phyloP scores from a whole-genome alignment of 2,888 invertebrate species.

The Stenodema calcarata region DNA sequence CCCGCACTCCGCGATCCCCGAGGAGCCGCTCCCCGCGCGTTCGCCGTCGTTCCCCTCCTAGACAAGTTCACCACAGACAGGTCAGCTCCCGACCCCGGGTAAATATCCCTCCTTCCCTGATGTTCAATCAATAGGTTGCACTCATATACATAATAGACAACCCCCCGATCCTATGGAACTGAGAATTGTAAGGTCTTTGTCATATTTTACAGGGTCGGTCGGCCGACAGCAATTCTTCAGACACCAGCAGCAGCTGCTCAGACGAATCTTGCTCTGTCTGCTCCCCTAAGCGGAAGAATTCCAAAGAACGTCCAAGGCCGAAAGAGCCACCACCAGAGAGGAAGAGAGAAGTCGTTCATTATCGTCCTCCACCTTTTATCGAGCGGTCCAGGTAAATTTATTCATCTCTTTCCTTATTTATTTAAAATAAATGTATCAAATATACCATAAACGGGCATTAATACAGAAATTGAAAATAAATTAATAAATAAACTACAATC shows the following conservation, averaged over 20 bases:
- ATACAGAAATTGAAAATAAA: no score
- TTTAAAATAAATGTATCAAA: no score
- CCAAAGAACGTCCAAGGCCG: conserved; percentile 42
- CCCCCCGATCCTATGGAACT: not conserved
- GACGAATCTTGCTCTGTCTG: conserved; percentile 86
- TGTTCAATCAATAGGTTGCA: no score
- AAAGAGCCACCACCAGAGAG: conserved; percentile 60
- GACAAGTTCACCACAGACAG: conserved; percentile 13
- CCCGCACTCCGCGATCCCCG: conserved; percentile 37
- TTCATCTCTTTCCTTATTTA: no score
- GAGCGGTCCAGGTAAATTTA: conserved; percentile 38
- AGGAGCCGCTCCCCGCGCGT: conserved; percentile 37
- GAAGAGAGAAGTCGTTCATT: conserved; percentile 31
- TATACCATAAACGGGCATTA: no score
- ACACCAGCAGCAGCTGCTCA: conserved; percentile 78
- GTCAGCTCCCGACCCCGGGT: not conserved
- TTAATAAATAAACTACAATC: no score
- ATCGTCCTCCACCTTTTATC: conserved; percentile 27
- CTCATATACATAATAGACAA: no score
- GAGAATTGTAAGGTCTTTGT: not conserved
- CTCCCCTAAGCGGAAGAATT: conserved; percentile 53
- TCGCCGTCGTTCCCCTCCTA: conserved; percentile 12
- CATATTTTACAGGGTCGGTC: conserved; percentile 56
- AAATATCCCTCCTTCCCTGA: not conserved
- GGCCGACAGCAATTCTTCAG: conserved; percentile 62